Base-by-base conservation (phyloP, 92 coral and sea anemone species). In the Scolanthus callimorphus region DNA sequence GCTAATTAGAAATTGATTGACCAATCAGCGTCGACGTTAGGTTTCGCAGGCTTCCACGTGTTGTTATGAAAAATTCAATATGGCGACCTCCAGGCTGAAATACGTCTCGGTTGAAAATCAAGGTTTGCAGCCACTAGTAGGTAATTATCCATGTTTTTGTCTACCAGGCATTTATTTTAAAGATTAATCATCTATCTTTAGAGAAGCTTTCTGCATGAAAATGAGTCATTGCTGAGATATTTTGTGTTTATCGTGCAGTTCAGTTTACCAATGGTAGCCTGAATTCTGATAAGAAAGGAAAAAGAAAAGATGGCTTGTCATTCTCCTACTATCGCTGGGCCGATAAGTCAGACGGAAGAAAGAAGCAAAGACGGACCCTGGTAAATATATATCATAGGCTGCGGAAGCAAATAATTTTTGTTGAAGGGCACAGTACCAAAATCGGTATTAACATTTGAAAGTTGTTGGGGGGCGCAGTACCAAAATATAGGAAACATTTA, bases 261-360 rank as follows among this genome's bases (percentile, higher is more conserved):
- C 78, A 88, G 43, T 88, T 88, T 52, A 83, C 90, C 12, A 88
- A 88, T 69, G 96, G 78, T 24, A 39, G 63, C 62, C 27, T 81
- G 63, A 75, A 50, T 17, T 55, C 66, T 27, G 52, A 55, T 26
- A 52, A 63, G 12, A 83, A 74, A 37, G 67, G 64, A 1, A 63
- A 74, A 19, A 51, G 49, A 59, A 63, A 63, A 56, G 77, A 71
- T 9, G 63, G 57, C 15, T 67, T 88, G 24, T 47, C 58, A 21
- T 78, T 78, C 62, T 55, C 79, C 27, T 85, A 76, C 63, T 88
- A 73, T 65, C 77, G 77, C 28, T 83, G 90, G 81, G 59, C 82
- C 28, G 89, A 73, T 37, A 43, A 62, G 9, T 59, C 57, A 52
- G 90, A 88, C 49, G 25, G 15, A 21, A 84, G 90, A 45, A 88